phyloP scores from a whole-genome alignment of 2,888 invertebrate species.

The Ormia ochracea region DNA sequence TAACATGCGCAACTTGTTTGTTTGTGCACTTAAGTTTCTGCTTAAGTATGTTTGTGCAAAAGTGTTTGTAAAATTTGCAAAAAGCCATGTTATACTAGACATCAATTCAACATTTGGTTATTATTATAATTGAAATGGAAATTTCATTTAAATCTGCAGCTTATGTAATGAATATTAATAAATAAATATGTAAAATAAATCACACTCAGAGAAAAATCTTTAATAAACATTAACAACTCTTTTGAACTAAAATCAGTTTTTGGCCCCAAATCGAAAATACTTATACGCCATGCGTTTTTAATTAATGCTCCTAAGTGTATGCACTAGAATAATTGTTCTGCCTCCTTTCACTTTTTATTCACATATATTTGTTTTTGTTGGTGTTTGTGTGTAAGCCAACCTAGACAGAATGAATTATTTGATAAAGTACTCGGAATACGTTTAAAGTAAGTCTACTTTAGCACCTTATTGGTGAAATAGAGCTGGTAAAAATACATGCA shows the following conservation, averaged over 20 bases:
- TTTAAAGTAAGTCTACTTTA: too few relatives aligned
- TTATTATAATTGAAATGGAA: slow-evolving; percentile 52
- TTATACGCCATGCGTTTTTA: too few relatives aligned
- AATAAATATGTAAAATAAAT: background rate
- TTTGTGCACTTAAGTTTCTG: background rate
- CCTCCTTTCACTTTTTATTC: too few relatives aligned
- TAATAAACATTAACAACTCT: background rate
- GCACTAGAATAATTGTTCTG: too few relatives aligned
- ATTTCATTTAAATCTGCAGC: slow-evolving; percentile 40
- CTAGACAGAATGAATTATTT: too few relatives aligned
- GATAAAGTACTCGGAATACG: too few relatives aligned
- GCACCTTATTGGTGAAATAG: too few relatives aligned
- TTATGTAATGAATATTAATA: slow-evolving; percentile 18
- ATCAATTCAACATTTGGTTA: slow-evolving; percentile 42
- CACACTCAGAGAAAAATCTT: background rate
- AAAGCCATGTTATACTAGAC: slow-evolving; percentile 12
- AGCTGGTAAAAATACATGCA: too few relatives aligned
- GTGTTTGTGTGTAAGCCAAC: too few relatives aligned
- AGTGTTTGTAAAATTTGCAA: background rate
- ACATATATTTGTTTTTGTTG: too few relatives aligned
- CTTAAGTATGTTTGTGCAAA: background rate
- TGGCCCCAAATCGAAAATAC: background rate
- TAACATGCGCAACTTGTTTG: background rate
- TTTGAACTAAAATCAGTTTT: background rate
- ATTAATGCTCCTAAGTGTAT: too few relatives aligned